Conservation (phyloP, 1,140 invertebrate genomes). For the Lethrus apterus region DNA sequence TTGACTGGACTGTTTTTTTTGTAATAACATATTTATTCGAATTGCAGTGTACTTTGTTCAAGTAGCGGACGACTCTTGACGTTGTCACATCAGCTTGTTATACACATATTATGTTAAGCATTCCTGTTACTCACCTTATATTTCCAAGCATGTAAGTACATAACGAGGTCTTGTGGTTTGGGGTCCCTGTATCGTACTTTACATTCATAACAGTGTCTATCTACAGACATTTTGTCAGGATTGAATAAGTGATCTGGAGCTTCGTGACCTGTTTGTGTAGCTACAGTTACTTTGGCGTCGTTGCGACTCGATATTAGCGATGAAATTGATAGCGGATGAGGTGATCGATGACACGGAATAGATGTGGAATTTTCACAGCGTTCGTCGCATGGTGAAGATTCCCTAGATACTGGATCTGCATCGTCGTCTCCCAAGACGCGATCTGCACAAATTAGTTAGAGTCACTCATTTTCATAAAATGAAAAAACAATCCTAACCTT, state of each 20-base stretch:
- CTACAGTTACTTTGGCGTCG: slow-evolving; percentile 59
- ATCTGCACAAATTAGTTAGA: no score
- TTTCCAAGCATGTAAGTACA: slow-evolving; percentile 92
- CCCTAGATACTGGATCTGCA: slow-evolving; percentile 51
- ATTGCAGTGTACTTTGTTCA: no score
- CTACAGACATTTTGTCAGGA: slow-evolving; percentile 67
- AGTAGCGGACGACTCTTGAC: no score
- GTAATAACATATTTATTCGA: no score
- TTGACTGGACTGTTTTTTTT: no score
- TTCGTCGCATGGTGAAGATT: slow-evolving; percentile 56
- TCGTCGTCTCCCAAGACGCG: slow-evolving; percentile 46
- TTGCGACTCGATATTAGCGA: slow-evolving; percentile 21
- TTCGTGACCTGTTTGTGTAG: slow-evolving; percentile 74
- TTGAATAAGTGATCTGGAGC: slow-evolving; percentile 60
- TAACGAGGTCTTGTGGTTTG: slow-evolving; percentile 79
- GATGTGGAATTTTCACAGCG: slow-evolving; percentile 34
- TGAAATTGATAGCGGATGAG: slow-evolving; percentile 26
- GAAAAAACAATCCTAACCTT: slow-evolving; percentile 27
- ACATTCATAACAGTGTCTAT: slow-evolving; percentile 88
- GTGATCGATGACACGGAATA: slow-evolving; percentile 25
- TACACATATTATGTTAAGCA: no score
- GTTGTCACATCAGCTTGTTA: no score
- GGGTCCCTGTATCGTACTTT: slow-evolving; percentile 86
- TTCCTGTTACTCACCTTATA: slow-evolving; percentile 56
- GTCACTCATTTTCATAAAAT: slow-evolving; percentile 1